Percentiles rank a stretch among this genome's conserved stretches.
These are phyloP conservation scores for Rhyzopertha dominica DNA, from an alignment of 1,140 invertebrate species.

Conservation along the genomic window DNA sequence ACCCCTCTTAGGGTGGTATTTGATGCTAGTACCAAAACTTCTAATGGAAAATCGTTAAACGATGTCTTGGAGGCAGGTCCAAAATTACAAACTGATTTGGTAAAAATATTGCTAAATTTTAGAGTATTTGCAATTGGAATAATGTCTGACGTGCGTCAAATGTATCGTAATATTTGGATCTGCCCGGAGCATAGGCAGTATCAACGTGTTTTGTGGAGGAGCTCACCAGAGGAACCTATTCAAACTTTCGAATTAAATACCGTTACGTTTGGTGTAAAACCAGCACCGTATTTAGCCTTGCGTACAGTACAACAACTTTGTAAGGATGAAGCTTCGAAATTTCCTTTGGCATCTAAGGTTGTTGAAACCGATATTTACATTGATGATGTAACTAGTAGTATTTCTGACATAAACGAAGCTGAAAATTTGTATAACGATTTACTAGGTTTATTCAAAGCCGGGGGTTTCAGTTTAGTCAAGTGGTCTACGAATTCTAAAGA, in stretches of 20 bases:
- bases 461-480: too few relatives aligned
- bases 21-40: constrained; percentile 33
- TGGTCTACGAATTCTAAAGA: too few relatives aligned
- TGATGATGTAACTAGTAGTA: too few relatives aligned
- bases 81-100: constrained; percentile 12
- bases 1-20: constrained; percentile 41
- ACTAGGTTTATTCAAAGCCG: too few relatives aligned
- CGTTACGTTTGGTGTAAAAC: background rate
- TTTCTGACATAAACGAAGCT: too few relatives aligned
- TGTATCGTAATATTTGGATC: constrained; percentile 12
- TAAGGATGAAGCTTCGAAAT: too few relatives aligned
- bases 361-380: too few relatives aligned
- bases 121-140: constrained; percentile 14
- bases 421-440: too few relatives aligned
- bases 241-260: background rate
- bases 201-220: constrained; percentile 7
- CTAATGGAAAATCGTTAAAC: constrained; percentile 34
- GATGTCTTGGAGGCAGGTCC: constrained; percentile 25
- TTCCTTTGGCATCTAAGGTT: too few relatives aligned
- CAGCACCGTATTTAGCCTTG: constrained; percentile 9
- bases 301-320: too few relatives aligned
- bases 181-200: constrained; percentile 6
- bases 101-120: constrained; percentile 5
- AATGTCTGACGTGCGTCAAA: constrained; percentile 14
- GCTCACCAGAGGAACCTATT: background rate